Conservation (phyloP, 2,888 invertebrate species). For the Linyphia triangularis region DNA sequence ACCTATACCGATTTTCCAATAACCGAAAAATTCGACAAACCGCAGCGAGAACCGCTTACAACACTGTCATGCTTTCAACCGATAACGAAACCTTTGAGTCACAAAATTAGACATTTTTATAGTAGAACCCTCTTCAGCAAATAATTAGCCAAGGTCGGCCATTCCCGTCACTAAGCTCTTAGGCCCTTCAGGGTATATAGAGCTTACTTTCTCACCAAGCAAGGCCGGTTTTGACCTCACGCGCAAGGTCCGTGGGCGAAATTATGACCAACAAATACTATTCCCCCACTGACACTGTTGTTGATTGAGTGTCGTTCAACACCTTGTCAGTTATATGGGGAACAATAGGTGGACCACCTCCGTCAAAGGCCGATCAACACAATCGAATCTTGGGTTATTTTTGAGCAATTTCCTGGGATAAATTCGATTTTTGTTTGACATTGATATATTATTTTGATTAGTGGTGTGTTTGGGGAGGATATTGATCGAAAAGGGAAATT, state of each 20-base stretch:
- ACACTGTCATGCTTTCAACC: neutral
- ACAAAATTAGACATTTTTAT: neutral
- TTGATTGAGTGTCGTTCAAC: slow-evolving; percentile 5
- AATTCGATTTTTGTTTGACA: neutral
- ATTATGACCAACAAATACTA: neutral
- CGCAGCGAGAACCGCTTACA: no score
- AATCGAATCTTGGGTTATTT: no score
- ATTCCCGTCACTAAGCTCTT: slow-evolving; percentile 4
- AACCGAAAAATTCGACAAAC: no score
- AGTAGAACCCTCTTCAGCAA: neutral
- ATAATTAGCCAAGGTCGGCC: slow-evolving; percentile 31
- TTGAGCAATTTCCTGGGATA: neutral
- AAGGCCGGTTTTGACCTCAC: slow-evolving; percentile 9
- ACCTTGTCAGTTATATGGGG: slow-evolving; percentile 18
- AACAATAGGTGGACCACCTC: slow-evolving; percentile 5
- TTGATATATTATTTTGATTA: neutral
- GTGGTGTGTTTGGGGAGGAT: no score
- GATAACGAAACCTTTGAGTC: slow-evolving; percentile 21
- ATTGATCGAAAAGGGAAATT: no score
- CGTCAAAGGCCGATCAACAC: no score
- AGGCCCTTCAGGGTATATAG: slow-evolving; percentile 20
- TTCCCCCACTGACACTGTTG: neutral
- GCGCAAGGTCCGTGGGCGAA: neutral
- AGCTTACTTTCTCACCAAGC: neutral
- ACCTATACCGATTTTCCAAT: no score